Percentiles rank a stretch among this genome's conserved stretches.
These are phyloP conservation scores for Trichonephila clavata DNA, from an alignment of 1,140 invertebrate genomes.

Conservation along the genomic window DNA sequence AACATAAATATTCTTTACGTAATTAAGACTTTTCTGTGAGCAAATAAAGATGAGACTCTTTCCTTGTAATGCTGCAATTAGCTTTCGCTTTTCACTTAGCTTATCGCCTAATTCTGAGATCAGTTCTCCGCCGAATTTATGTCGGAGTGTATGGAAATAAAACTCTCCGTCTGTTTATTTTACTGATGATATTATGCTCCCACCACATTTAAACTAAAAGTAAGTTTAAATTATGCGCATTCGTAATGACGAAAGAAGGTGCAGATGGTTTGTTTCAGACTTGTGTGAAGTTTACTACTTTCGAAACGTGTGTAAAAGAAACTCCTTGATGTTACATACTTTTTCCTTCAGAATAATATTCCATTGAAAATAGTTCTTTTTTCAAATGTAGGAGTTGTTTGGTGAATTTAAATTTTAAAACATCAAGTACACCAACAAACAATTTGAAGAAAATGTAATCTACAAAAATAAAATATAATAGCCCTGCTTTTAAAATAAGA, in stretches of 20 bases:
- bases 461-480: too few species aligned
- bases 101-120: neutral
- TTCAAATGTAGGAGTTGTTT: too few species aligned
- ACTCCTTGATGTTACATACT: neutral
- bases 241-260: neutral
- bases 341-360: too few species aligned
- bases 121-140: neutral
- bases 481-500: too few species aligned
- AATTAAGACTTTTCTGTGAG: neutral
- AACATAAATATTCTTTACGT: neutral
- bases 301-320: neutral
- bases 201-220: neutral
- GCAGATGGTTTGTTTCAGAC: neutral
- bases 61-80: neutral
- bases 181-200: neutral
- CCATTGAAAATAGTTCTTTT: too few species aligned
- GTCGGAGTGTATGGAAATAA: neutral
- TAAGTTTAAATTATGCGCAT: slow-evolving; percentile 1
- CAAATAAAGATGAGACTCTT: neutral
- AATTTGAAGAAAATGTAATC: too few species aligned
- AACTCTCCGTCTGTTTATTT: neutral
- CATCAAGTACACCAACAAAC: too few species aligned
- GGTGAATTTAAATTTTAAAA: too few species aligned
- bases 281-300: neutral
- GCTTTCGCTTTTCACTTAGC: neutral